Base-by-base conservation (phyloP, 2,888 invertebrate species). In the Lasius fuliginosus region DNA sequence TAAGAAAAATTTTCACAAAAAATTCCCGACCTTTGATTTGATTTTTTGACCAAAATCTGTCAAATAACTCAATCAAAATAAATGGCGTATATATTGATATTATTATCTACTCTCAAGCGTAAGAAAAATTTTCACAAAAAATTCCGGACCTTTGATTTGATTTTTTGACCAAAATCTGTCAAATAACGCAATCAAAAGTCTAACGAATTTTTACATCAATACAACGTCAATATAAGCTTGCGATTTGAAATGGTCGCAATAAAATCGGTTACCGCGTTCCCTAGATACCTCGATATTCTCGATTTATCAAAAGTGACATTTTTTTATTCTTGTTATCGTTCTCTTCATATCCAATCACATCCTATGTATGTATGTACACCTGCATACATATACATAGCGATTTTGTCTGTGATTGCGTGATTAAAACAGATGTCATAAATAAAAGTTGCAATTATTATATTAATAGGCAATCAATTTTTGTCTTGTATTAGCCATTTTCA, bases 1-100 rank as follows among this genome's bases (percentile, higher is more conserved):
- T 2, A 11, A 71, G 9, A 71, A 71, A 56, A 5, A n/a, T 68
- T 2, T 56, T 23, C 1, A 6, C 15, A 8, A 42, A 74, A 60
- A 30, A 62, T 2, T 27, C 12, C 3, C n/a, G 36, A 2, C 9
- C n/a, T 36, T 15, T 4, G 4, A 33, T 15, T 62, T 60, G 15
- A 23, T 40, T 18, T 73, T 73, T n/a, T 73, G 27, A 18, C 40
- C 11, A 15, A 36, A 73, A 58, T 73, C 27, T 73, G n/a, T 33
- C 12, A 33, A 53, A 64, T 53, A n/a, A 23, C 23, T 23, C 23
- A 23, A 23, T 23, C 23, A 23, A 49, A 11, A 33, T 8, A 53
- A 49, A 18, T 27, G 18, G 11, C 27, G 27, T 40, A 40, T 27
- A 18, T 46, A 46, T 46, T 68, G 36, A 33, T 36, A n/a, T 71